Base-by-base conservation (phyloP, 2,113 vertebrate species). In the Indri indri region DNA sequence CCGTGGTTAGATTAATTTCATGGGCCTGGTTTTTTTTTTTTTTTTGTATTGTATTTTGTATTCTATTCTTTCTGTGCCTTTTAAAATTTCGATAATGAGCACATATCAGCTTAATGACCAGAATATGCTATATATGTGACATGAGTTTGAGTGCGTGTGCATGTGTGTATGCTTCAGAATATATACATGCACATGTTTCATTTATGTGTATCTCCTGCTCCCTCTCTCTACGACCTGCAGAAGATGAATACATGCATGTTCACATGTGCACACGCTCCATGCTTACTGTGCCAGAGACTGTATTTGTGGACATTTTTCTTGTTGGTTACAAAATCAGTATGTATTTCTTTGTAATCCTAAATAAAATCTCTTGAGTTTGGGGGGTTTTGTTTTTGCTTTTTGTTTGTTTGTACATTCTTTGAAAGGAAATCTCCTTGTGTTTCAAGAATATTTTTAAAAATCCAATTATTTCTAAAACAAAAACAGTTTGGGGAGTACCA, bases 391-490 rank as follows among this genome's bases (percentile, higher is more conserved):
- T 42, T 52, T 18, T 16, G 10, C 45, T 77, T 77, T 50, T 77
- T 76, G 27, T 76, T 45, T n/a, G 32, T 76, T 81, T 40, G 23
- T 14, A 37, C 57, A 6, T 92, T 87, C n/a, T 94, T 95, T 95
- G 37, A 92, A 94, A 91, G 37, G 40, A 96, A 95, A 94, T 2
- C 52, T 73, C 47, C 85, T 88, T 95, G 82, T 90, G 83, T 52
- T 97, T 74, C 63, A 87, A 88, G 87, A 91, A 86, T 77, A 76
- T 42, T 95, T 83, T 70, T 47, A 81, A 94, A 90, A 87, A 76
- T 82, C 96, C 84, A 96, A 88, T 97, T 97, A 97, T 92, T 77
- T 91, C 92, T 95, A 66, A 94, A 97, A 52, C 59, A 93, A 82
- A 89, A 91, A 95, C 40, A 82, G 74, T 94, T 91, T 92, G 63